phyloP scores from a whole-genome alignment of 2,888 invertebrate genomes.

The Phyto melanocephala region DNA sequence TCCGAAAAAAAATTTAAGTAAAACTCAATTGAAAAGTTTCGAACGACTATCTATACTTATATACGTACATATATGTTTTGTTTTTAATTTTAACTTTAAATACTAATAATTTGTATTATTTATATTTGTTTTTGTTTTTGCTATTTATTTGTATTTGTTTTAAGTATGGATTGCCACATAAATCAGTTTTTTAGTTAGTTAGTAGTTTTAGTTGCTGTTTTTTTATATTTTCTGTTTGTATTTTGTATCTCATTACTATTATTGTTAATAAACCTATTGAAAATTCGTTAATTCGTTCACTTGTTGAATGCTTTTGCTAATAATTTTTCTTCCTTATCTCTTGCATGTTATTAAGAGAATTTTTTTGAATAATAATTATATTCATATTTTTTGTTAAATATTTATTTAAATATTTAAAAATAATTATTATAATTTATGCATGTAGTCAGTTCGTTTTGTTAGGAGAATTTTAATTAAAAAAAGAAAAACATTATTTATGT shows the following conservation, averaged over 20 bases:
- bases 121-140: conserved; percentile 10
- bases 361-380: conserved; percentile 13
- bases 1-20: background rate
- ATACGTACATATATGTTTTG: too few species aligned
- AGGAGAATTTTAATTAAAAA: conserved; percentile 44
- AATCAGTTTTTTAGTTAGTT: conserved; percentile 29
- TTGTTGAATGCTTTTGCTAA: conserved; percentile 38
- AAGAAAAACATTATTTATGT: conserved; percentile 12
- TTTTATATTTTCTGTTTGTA: background rate
- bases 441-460: conserved; percentile 54
- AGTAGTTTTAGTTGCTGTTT: background rate
- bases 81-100: conserved; percentile 8
- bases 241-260: conserved; percentile 44
- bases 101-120: background rate
- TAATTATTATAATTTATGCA: conserved; percentile 33
- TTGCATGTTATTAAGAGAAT: background rate
- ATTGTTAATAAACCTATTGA: conserved; percentile 57
- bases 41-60: too few species aligned
- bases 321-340: conserved; percentile 16
- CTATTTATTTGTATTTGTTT: conserved; percentile 9
- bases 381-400: background rate
- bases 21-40: background rate
- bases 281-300: conserved; percentile 65
- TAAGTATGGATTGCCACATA: conserved; percentile 61
- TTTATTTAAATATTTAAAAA: conserved; percentile 21